Evolutionary conservation across 2,888 invertebrate species (phyloP).

Genomic region (Acronicta leporina): DNA sequence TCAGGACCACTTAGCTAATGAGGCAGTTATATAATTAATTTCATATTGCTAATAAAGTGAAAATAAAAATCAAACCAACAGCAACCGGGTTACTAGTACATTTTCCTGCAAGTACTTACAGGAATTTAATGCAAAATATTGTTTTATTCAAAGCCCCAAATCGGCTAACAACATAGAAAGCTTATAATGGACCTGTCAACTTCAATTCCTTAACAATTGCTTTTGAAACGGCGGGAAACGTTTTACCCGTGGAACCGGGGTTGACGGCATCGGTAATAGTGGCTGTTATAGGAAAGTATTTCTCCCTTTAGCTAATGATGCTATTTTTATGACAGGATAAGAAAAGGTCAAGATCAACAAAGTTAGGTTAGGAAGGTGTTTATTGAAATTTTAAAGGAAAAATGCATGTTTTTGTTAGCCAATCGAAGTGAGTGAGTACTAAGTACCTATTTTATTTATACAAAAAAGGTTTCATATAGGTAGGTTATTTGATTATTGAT

Average conservation of each 20-base stretch:
- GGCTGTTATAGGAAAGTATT: constrained; percentile 38
- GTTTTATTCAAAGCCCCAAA: constrained; percentile 37
- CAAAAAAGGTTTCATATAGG: too few species aligned
- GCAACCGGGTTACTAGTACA: not conserved
- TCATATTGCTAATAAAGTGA: too few species aligned
- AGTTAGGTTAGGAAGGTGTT: not conserved
- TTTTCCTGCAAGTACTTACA: constrained; percentile 8
- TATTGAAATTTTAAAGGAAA: not conserved
- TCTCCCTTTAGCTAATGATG: constrained; percentile 47
- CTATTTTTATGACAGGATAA: constrained; percentile 36
- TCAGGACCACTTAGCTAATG: too few species aligned
- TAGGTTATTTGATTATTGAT: too few species aligned
- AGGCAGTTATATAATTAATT: too few species aligned
- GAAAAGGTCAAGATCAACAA: constrained; percentile 21
- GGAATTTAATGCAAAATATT: constrained; percentile 32
- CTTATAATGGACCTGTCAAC: constrained; percentile 62
- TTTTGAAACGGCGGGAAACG: constrained; percentile 37
- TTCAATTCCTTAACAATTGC: constrained; percentile 59
- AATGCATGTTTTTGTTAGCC: too few species aligned
- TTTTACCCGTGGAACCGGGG: constrained; percentile 45
- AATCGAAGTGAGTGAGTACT: too few species aligned
- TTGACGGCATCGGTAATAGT: constrained; percentile 42
- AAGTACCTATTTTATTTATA: too few species aligned
- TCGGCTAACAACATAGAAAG: constrained; percentile 45
- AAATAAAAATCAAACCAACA: not conserved